Conservation (phyloP, 2,797 vertebrate genomes). For the Lutjanus argentimaculatus region DNA sequence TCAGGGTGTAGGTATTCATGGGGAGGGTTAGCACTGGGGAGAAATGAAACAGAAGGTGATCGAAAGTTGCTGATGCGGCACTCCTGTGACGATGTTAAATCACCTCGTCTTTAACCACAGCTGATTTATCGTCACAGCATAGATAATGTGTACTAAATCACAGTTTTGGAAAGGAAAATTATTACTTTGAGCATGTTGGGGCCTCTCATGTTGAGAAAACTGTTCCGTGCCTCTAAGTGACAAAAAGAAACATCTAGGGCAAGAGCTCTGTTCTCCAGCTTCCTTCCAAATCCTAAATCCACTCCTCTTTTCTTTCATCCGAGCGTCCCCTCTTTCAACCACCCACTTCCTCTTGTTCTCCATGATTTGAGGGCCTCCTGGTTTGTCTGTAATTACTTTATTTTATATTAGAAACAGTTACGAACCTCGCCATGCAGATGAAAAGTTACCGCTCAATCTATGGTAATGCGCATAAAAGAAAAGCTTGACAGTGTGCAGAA, state of each 20-base stretch:
- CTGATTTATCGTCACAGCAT: slow-evolving; percentile 70
- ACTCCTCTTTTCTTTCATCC: slow-evolving; percentile 34
- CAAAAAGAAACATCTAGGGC: slow-evolving; percentile 25
- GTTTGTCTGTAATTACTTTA: slow-evolving; percentile 63
- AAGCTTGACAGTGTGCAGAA: slow-evolving; percentile 34
- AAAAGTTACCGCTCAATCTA: slow-evolving; percentile 34
- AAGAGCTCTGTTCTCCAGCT: slow-evolving; percentile 19
- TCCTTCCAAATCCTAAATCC: slow-evolving; percentile 13
- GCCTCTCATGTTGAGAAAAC: slow-evolving; percentile 40
- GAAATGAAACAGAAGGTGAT: not conserved
- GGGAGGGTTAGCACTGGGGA: not conserved
- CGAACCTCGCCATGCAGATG: slow-evolving; percentile 15
- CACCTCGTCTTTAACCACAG: slow-evolving; percentile 43
- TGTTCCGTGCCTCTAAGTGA: slow-evolving; percentile 28
- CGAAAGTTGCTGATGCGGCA: slow-evolving; percentile 41
- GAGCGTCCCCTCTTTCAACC: slow-evolving; percentile 28
- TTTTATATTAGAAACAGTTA: slow-evolving; percentile 49
- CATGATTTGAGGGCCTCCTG: slow-evolving; percentile 30
- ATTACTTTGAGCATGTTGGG: slow-evolving; percentile 54
- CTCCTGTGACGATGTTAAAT: slow-evolving; percentile 44
- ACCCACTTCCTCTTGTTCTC: slow-evolving; percentile 19
- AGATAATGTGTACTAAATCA: slow-evolving; percentile 68
- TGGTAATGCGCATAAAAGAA: slow-evolving; percentile 31
- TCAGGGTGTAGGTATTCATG: not conserved
- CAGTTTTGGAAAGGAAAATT: slow-evolving; percentile 63